phyloP scores from a whole-genome alignment of 2,797 vertebrate genomes.

The Emydoidea blandingii region DNA sequence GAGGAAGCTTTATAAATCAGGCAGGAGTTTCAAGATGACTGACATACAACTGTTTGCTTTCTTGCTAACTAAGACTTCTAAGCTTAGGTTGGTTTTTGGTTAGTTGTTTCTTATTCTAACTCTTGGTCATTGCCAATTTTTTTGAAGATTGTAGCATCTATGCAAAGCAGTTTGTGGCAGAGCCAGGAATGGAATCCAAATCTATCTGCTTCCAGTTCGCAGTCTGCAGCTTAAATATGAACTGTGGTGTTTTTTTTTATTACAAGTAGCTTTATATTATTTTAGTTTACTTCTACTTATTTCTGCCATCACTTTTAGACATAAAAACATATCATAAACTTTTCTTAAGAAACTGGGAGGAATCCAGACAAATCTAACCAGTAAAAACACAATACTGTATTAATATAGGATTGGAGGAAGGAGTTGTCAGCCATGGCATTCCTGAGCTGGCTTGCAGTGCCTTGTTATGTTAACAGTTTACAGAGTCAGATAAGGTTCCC shows the following conservation, averaged over 20 bases:
- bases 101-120: neutral
- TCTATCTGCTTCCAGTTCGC: neutral
- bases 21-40: neutral
- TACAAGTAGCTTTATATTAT: neutral
- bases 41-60: neutral
- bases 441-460: neutral
- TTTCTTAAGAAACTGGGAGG: neutral
- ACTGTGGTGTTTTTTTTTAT: neutral
- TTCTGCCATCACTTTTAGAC: neutral
- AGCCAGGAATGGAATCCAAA: accelerated
- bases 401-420: accelerated
- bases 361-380: neutral
- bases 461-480: neutral
- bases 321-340: neutral
- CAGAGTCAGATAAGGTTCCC: neutral
- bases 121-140: neutral
- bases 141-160: neutral
- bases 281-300: neutral
- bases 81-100: neutral
- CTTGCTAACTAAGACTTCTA: neutral
- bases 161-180: neutral
- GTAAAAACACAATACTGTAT: neutral
- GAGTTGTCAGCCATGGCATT: neutral
- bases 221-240: neutral
- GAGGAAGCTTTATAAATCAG: neutral